A percentile compares a stretch with the other conserved stretches of the same genome.
These are phyloP conservation scores for Varanus salvator DNA, from an alignment of 2,113 vertebrate genomes.

Conservation along the genomic window DNA sequence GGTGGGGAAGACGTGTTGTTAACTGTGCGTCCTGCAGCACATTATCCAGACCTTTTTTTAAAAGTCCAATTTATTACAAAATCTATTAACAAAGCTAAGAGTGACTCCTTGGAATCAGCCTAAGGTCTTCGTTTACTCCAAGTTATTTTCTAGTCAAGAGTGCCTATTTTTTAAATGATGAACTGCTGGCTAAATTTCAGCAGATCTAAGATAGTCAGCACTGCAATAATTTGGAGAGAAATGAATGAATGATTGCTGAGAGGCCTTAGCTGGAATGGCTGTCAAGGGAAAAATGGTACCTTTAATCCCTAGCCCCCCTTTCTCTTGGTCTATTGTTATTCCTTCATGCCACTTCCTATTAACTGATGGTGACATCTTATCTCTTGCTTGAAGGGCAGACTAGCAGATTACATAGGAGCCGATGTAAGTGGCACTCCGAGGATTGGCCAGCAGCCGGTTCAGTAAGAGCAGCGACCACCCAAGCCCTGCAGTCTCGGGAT, in stretches of 20 bases:
- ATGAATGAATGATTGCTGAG: conserved; percentile 71
- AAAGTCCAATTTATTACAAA: conserved; percentile 59
- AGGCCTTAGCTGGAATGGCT: conserved; percentile 62
- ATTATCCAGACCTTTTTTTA: not conserved
- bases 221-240: conserved; percentile 71
- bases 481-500: conserved; percentile 61
- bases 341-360: conserved; percentile 84
- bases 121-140: conserved; percentile 46
- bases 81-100: conserved; percentile 51
- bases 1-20: not conserved
- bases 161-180: conserved; percentile 53
- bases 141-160: conserved; percentile 41
- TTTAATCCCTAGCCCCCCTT: conserved; percentile 71
- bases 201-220: conserved; percentile 60
- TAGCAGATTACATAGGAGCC: conserved; percentile 81
- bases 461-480: conserved; percentile 60
- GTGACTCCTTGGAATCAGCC: not conserved
- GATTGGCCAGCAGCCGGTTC: conserved; percentile 74
- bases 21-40: not conserved
- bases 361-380: conserved; percentile 82
- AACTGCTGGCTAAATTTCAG: conserved; percentile 71
- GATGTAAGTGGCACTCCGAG: conserved; percentile 84
- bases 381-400: conserved; percentile 81
- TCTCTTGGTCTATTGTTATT: conserved; percentile 73
- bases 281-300: conserved; percentile 74